Percentiles rank a stretch among this genome's conserved stretches.
These are phyloP conservation scores for Elegia similella DNA, from an alignment of 2,888 invertebrate species.

Conservation along the genomic window DNA sequence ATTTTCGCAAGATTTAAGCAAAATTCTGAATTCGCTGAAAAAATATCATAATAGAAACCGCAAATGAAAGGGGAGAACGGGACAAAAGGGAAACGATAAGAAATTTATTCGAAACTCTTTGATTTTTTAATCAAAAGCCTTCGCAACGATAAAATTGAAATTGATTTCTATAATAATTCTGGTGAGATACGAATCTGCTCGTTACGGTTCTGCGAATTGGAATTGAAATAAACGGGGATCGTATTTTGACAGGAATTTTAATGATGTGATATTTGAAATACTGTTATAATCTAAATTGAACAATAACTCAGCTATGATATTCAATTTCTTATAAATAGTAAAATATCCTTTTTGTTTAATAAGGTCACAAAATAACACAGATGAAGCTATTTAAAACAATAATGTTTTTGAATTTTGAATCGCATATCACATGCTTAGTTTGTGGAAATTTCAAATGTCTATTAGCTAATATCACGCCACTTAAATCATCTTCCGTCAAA, in stretches of 20 bases:
- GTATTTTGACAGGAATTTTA: not conserved
- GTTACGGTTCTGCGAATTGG: not conserved
- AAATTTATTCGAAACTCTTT: not conserved
- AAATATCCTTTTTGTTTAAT: too few relatives aligned
- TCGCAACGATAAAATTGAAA: not conserved
- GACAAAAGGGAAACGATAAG: not conserved
- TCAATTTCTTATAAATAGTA: too few relatives aligned
- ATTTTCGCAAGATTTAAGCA: not conserved
- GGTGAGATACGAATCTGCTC: not conserved
- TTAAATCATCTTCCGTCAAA: too few relatives aligned
- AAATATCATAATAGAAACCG: not conserved
- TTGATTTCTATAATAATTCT: not conserved
- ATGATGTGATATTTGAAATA: not conserved
- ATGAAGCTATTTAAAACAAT: too few relatives aligned
- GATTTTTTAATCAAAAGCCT: not conserved
- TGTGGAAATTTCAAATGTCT: too few relatives aligned
- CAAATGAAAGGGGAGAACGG: conserved; percentile 11
- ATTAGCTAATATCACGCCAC: too few relatives aligned
- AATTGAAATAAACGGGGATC: not conserved
- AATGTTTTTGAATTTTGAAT: too few relatives aligned
- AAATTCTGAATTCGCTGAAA: conserved; percentile 6
- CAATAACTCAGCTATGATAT: too few relatives aligned
- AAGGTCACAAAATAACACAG: too few relatives aligned
- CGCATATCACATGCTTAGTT: too few relatives aligned
- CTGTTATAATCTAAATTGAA: not conserved